Evolutionary conservation across 2,113 vertebrate species (phyloP).

Genomic region (Cairina moschata): DNA sequence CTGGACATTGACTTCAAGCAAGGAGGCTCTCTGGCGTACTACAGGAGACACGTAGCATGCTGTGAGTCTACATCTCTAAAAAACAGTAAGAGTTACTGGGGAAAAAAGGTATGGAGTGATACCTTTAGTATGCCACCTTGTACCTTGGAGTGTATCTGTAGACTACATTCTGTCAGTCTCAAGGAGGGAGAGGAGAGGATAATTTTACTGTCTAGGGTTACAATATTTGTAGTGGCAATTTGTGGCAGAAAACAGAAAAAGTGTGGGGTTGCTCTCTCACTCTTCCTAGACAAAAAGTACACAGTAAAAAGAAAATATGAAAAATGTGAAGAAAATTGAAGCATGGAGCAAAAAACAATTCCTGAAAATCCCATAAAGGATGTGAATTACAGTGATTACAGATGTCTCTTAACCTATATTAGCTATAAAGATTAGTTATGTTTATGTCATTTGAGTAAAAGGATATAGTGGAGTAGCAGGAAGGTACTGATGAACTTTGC

Average conservation of each 20-base stretch:
- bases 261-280: neutral
- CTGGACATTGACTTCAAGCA: neutral
- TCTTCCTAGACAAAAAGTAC: neutral
- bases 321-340: neutral
- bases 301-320: neutral
- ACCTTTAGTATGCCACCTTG: neutral
- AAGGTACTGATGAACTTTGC: neutral
- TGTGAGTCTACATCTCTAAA: neutral
- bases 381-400: neutral
- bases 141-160: neutral
- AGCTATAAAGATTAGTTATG: neutral
- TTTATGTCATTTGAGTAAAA: neutral
- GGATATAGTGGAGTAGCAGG: neutral
- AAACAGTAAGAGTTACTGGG: neutral
- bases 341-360: neutral
- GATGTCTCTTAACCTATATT: neutral
- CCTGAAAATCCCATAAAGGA: neutral
- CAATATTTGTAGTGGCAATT: neutral
- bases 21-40: neutral
- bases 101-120: neutral
- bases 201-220: neutral
- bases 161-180: neutral
- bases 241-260: neutral
- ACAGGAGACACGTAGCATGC: neutral
- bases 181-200: neutral